These are phyloP conservation scores for Colletes latitarsis DNA, from an alignment of 1,140 invertebrate species.

Conservation along the genomic window DNA sequence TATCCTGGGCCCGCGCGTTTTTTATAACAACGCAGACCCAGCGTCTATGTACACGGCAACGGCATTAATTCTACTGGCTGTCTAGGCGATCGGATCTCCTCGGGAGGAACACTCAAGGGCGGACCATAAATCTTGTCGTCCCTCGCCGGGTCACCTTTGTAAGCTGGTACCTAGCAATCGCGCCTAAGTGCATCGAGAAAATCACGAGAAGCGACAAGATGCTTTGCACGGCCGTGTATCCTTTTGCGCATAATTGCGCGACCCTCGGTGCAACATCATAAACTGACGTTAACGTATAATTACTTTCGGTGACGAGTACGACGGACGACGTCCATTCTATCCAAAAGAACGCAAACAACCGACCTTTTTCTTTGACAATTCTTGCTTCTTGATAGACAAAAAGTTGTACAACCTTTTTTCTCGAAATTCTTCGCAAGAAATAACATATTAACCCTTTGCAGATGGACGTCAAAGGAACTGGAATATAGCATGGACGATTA, in stretches of 20 bases:
- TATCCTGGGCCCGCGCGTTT: neutral
- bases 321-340: no score
- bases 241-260: neutral
- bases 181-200: conserved; percentile 22
- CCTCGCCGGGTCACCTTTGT: conserved; percentile 33
- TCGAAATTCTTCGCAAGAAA: no score
- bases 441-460: no score
- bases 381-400: no score
- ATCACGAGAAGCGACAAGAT: conserved; percentile 11
- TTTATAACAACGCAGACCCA: conserved; percentile 4
- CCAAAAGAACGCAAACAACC: no score
- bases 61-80: conserved; percentile 25
- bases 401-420: no score
- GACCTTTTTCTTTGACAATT: no score
- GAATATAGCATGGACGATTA: no score
- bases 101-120: conserved; percentile 43
- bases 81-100: conserved; percentile 41
- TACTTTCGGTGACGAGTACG: no score
- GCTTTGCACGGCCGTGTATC: neutral
- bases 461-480: no score
- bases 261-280: neutral
- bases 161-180: conserved; percentile 22
- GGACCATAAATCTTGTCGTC: conserved; percentile 35
- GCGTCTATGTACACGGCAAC: conserved; percentile 17
- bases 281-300: neutral